These are phyloP conservation scores for Desmodus rotundus DNA, from an alignment of 2,113 vertebrate genomes.

Conservation along the genomic window DNA sequence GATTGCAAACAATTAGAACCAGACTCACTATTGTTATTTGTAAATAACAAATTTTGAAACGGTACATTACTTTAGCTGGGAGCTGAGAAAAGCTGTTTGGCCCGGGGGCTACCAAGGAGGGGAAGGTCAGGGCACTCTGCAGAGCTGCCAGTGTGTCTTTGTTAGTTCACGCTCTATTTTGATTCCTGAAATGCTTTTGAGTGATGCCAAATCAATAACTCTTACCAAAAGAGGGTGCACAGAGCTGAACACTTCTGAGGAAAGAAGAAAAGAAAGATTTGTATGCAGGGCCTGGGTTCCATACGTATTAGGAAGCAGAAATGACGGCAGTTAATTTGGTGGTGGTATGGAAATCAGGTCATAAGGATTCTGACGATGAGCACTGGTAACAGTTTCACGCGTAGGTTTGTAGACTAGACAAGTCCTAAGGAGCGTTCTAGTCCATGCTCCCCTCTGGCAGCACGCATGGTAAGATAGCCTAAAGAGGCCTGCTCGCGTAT, in stretches of 20 bases:
- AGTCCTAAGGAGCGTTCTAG: not conserved
- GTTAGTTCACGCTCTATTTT: not conserved
- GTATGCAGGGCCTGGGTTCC: not conserved
- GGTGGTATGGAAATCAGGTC: not conserved
- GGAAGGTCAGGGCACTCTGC: not conserved
- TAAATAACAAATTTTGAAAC: not conserved
- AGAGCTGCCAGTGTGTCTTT: not conserved
- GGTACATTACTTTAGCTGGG: slow-evolving; percentile 8
- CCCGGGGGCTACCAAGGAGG: not conserved
- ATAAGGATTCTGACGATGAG: not conserved
- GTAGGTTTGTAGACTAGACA: not conserved
- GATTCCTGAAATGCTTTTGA: not conserved
- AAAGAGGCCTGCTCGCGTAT: not conserved
- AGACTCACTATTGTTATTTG: not conserved
- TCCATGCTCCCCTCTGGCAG: not conserved
- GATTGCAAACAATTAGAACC: not conserved
- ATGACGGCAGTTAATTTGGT: not conserved
- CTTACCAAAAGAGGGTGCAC: not conserved
- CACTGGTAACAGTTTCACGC: not conserved
- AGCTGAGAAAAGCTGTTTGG: not conserved
- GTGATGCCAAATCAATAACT: not conserved
- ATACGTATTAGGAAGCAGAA: not conserved
- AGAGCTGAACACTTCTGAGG: not conserved
- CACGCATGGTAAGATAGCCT: not conserved
- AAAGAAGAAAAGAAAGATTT: not conserved